Evolutionary conservation across 2,113 vertebrate genomes (phyloP).

Genomic region (Lota lota): DNA sequence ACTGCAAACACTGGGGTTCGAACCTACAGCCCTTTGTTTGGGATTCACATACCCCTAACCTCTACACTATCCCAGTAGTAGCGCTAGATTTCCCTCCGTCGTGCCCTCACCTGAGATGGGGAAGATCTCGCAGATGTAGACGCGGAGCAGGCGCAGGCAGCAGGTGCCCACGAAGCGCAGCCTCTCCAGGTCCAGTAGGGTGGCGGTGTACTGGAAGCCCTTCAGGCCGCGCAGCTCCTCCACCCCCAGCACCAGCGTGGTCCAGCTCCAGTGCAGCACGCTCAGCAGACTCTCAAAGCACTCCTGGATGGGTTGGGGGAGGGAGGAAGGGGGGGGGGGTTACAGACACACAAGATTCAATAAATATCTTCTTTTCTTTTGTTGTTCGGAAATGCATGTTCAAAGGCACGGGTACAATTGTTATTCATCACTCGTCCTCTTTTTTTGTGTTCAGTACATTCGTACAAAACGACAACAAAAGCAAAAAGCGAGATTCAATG

Average conservation of each 20-base stretch:
- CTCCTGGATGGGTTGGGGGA: slow-evolving; percentile 71
- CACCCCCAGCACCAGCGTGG: slow-evolving; percentile 92
- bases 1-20: no score
- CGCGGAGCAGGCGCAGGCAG: slow-evolving; percentile 90
- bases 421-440: neutral
- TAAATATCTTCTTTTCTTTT: neutral
- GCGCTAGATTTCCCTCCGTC: no score
- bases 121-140: slow-evolving; percentile 98
- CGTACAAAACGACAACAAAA: no score
- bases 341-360: neutral
- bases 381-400: no score
- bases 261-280: slow-evolving; percentile 99
- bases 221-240: slow-evolving; percentile 95
- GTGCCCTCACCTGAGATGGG: slow-evolving; percentile 86
- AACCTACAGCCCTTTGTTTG: no score
- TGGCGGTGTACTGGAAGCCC: slow-evolving; percentile 97
- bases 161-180: slow-evolving; percentile 95
- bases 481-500: no score
- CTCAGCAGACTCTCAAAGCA: slow-evolving; percentile 96
- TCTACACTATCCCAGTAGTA: no score
- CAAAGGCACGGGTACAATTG: neutral
- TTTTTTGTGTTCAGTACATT: no score
- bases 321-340: neutral
- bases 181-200: slow-evolving; percentile 92
- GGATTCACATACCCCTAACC: no score